Conservation (phyloP, 2,888 invertebrate genomes). For the Chymomyza fuscimana region DNA sequence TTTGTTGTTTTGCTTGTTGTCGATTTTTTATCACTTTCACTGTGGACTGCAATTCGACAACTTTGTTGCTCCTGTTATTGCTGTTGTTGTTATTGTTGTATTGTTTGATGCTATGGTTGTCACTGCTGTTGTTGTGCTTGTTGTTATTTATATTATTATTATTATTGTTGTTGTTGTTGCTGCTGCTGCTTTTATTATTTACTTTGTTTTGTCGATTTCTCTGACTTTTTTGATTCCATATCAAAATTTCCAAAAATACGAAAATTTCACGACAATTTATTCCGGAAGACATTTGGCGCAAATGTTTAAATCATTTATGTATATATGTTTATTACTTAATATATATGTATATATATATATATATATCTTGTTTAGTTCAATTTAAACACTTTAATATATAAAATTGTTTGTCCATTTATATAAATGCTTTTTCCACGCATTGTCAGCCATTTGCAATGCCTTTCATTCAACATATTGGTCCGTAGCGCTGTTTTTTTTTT, state of each 20-base stretch:
- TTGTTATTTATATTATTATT: conserved; percentile 30
- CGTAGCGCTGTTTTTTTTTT: background rate
- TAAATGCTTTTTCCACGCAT: conserved; percentile 67
- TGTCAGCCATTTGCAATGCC: conserved; percentile 68
- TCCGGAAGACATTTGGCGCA: conserved; percentile 78
- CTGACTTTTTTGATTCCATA: conserved; percentile 78
- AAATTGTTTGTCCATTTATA: conserved; percentile 69
- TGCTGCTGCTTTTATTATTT: conserved; percentile 50
- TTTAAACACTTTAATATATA: conserved; percentile 70
- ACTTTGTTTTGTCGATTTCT: conserved; percentile 77
- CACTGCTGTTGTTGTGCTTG: conserved; percentile 29
- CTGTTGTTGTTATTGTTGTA: conserved; percentile 40
- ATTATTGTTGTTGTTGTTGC: conserved; percentile 26
- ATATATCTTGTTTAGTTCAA: conserved; percentile 34
- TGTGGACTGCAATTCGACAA: conserved; percentile 32
- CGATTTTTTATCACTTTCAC: conserved; percentile 57
- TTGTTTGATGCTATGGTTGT: conserved; percentile 30
- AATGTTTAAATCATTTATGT: conserved; percentile 36
- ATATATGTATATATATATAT: conserved; percentile 7
- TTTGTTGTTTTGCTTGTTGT: conserved; percentile 18
- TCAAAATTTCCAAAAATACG: conserved; percentile 79
- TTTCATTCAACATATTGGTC: conserved; percentile 65
- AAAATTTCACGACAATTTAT: conserved; percentile 79
- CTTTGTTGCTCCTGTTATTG: conserved; percentile 34
- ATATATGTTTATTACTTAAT: conserved; percentile 18